Conservation (phyloP, 92 coral and sea anemone species). For the Micromussa lordhowensis region DNA sequence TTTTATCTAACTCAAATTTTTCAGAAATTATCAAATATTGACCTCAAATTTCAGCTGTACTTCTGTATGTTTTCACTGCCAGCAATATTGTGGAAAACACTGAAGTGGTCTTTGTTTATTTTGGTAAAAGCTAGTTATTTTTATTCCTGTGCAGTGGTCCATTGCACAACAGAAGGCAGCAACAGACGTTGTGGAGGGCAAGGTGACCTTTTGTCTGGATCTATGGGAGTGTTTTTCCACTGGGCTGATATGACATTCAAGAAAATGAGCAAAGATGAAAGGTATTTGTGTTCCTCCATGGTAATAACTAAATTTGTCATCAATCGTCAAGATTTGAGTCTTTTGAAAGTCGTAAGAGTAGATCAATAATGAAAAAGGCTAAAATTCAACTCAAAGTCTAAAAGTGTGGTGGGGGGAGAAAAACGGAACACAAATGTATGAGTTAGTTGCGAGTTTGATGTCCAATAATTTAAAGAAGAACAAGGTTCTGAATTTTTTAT, state of each 20-base stretch:
- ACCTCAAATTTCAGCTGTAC: too few species aligned
- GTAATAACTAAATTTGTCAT: neutral
- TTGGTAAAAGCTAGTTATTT: neutral
- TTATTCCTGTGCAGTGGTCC: slow-evolving; percentile 55
- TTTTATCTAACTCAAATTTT: too few species aligned
- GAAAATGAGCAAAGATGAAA: slow-evolving; percentile 51
- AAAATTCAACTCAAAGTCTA: neutral
- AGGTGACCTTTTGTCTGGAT: slow-evolving; percentile 92
- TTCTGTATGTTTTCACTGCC: too few species aligned
- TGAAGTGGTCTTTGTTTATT: too few species aligned
- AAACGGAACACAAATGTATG: too few species aligned
- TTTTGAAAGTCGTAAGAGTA: too few species aligned
- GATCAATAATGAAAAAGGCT: neutral
- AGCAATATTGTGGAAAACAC: too few species aligned
- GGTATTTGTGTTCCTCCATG: neutral
- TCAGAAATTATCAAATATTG: too few species aligned
- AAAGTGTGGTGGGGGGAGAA: too few species aligned
- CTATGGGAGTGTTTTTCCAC: slow-evolving; percentile 89
- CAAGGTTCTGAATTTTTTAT: too few species aligned
- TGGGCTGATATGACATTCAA: slow-evolving; percentile 80
- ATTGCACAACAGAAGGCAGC: slow-evolving; percentile 84
- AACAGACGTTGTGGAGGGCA: slow-evolving; percentile 97
- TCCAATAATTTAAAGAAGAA: too few species aligned
- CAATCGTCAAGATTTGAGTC: neutral
- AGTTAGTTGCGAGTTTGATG: too few species aligned